Conservation (phyloP, 2,888 invertebrate species). For the Drosophila atripex region DNA sequence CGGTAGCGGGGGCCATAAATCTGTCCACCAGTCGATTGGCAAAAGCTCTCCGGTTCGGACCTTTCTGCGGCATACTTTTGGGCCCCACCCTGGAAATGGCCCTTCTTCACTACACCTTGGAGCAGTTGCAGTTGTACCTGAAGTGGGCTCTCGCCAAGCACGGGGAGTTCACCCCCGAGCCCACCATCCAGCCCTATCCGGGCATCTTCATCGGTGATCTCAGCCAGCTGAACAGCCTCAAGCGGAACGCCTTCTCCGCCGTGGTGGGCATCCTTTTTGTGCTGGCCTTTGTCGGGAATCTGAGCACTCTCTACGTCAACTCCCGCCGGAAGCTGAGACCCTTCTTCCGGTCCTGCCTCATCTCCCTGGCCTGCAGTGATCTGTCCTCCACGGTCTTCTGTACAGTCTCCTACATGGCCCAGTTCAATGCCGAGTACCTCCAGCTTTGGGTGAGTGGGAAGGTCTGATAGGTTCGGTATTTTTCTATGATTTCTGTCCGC, state of each 20-base stretch:
- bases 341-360: conserved; percentile 85
- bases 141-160: conserved; percentile 14
- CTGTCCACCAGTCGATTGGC: conserved; percentile 27
- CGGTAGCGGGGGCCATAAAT: conserved; percentile 42
- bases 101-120: conserved; percentile 36
- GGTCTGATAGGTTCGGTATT: not conserved
- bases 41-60: conserved; percentile 37
- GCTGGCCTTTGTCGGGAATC: conserved; percentile 70
- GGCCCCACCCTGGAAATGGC: conserved; percentile 51
- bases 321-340: conserved; percentile 84
- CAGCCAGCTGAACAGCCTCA: conserved; percentile 49
- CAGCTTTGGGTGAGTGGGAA: conserved; percentile 77
- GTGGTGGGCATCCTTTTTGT: conserved; percentile 58
- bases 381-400: conserved; percentile 80
- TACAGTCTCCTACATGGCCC: conserved; percentile 69
- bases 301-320: conserved; percentile 74
- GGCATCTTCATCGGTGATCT: conserved; percentile 57
- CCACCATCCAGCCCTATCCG: conserved; percentile 26
- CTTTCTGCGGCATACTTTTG: conserved; percentile 57
- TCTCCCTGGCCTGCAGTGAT: conserved; percentile 85
- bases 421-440: conserved; percentile 72
- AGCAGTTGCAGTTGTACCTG: conserved; percentile 31
- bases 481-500: not conserved
- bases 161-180: conserved; percentile 2
- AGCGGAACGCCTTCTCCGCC: conserved; percentile 54